Conservation (phyloP, 2,888 invertebrate species). For the Nomada goodeniana region DNA sequence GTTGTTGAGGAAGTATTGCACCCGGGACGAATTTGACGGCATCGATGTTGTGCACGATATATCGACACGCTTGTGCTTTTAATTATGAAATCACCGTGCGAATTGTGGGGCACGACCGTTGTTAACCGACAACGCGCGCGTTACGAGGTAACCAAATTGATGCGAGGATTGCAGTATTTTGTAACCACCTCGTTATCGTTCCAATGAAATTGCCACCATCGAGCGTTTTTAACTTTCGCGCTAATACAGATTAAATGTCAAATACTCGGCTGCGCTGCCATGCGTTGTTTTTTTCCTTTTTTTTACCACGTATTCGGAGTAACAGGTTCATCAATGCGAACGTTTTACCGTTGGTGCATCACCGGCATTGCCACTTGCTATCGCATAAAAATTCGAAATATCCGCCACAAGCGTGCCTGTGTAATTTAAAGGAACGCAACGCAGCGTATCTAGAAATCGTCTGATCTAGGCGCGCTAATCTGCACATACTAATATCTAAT, state of each 20-base stretch:
- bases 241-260: not conserved
- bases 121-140: too few species aligned
- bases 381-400: not conserved
- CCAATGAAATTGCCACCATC: not conserved
- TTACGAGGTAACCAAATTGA: not conserved
- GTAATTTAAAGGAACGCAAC: not conserved
- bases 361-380: not conserved
- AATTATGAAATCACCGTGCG: too few species aligned
- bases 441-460: not conserved
- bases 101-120: too few species aligned
- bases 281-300: too few species aligned
- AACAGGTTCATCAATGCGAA: too few species aligned
- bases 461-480: too few species aligned
- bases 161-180: not conserved
- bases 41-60: too few species aligned
- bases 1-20: not conserved
- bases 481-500: slow-evolving; percentile 29
- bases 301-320: not conserved
- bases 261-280: not conserved
- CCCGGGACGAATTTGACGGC: too few species aligned
- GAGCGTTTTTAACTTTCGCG: not conserved
- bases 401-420: not conserved
- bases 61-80: too few species aligned
- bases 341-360: not conserved
- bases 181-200: not conserved